Evolutionary conservation across 2,113 vertebrate species (phyloP).

Genomic region (Pithys albifrons): DNA sequence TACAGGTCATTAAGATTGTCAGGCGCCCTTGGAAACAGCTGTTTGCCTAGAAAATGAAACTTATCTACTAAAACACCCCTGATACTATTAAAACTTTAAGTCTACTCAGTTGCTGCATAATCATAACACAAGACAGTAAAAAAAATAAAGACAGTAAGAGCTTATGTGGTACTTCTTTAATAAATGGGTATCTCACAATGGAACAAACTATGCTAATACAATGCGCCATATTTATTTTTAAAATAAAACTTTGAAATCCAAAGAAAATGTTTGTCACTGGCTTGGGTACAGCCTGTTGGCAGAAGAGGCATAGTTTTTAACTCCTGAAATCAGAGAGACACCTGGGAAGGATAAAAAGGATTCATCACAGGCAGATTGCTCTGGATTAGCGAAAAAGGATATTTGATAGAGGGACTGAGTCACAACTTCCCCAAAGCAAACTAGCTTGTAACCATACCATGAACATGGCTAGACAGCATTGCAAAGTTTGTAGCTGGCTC

Average conservation of each 20-base stretch:
- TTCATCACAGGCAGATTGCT: background rate
- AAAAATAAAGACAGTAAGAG: background rate
- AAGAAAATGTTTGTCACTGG: conserved; percentile 43
- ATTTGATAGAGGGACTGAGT: background rate
- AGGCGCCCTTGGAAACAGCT: background rate
- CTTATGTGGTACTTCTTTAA: conserved; percentile 1
- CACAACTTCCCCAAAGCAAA: background rate
- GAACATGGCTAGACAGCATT: background rate
- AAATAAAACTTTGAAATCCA: conserved; percentile 46
- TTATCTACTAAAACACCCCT: background rate
- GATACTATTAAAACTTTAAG: background rate
- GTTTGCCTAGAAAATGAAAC: background rate
- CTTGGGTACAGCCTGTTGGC: background rate
- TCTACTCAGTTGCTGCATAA: background rate
- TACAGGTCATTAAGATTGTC: background rate
- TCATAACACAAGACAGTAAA: background rate
- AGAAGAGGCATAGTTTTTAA: background rate
- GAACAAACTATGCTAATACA: conserved; percentile 30
- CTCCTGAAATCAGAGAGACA: conserved; percentile 20
- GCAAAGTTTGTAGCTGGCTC: background rate
- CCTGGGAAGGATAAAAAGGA: conserved; percentile 21
- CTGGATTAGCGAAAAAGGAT: background rate
- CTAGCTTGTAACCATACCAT: background rate
- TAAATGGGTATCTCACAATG: conserved; percentile 13
- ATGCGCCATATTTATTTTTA: conserved; percentile 25